Percentiles rank a stretch among this genome's conserved stretches.
These are phyloP conservation scores for Edolisoma coerulescens DNA, from an alignment of 2,113 vertebrate genomes.

Conservation along the genomic window DNA sequence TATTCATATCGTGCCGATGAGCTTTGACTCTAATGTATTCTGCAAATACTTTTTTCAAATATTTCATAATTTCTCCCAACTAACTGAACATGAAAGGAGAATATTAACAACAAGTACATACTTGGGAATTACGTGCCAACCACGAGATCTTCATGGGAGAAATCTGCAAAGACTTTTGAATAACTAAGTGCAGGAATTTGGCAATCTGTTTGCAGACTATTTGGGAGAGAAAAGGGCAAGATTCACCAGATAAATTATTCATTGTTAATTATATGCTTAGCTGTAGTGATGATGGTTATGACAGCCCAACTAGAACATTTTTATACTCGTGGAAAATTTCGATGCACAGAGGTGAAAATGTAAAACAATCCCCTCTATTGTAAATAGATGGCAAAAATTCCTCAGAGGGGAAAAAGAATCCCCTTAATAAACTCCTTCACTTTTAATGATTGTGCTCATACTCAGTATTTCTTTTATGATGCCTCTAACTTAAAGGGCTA, in stretches of 20 bases:
- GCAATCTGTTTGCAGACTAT: conserved; percentile 69
- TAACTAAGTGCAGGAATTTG: conserved; percentile 61
- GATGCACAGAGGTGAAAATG: conserved; percentile 46
- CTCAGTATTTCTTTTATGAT: background rate
- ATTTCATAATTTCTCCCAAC: conserved; percentile 45
- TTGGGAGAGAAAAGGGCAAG: conserved; percentile 66
- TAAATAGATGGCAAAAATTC: conserved; percentile 29
- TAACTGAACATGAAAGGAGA: conserved; percentile 44
- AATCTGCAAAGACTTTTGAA: conserved; percentile 55
- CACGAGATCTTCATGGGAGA: conserved; percentile 35
- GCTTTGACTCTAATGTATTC: conserved; percentile 64
- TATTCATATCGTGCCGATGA: conserved; percentile 18
- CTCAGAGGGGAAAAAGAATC: background rate
- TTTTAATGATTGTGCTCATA: background rate
- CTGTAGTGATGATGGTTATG: conserved; percentile 63
- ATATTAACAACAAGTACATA: conserved; percentile 48
- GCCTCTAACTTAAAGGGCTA: background rate
- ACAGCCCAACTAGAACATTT: conserved; percentile 63
- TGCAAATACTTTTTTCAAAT: conserved; percentile 55
- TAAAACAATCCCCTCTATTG: conserved; percentile 24
- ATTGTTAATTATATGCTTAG: conserved; percentile 68
- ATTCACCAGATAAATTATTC: conserved; percentile 68
- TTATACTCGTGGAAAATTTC: conserved; percentile 30
- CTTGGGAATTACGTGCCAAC: conserved; percentile 21
- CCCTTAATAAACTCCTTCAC: background rate